Evolutionary conservation across 1,140 invertebrate species (phyloP), one percentile per base, ranked within the genome.

Genomic region (Drosophila biarmipes): DNA sequence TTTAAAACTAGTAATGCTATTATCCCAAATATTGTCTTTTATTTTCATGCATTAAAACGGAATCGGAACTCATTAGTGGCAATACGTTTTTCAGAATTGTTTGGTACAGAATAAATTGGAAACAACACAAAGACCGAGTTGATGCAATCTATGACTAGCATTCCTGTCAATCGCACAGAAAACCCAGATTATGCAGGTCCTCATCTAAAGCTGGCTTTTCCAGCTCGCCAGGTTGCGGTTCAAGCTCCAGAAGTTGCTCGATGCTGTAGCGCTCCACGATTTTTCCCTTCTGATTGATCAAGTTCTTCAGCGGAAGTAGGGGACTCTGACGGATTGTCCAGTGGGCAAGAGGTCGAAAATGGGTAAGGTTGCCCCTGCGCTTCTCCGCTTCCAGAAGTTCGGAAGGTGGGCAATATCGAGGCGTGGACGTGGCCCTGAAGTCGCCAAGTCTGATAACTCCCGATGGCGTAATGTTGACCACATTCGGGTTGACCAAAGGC

Each of bases 181-280:
- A 73, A 4, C 58, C 55, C 4, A 85, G 43, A n/a, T 54, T 52
- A 1, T 4, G 0, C 0, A 62, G 7, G 4, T 7, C 12, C 19
- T 52, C 17, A 3, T 35, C 6, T 2, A 80, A 14, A 8, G 12
- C 7, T 0, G 68, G 81, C n/a, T 53, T 59, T n/a, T 66, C 21
- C 1, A 85, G 54, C 0, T 73, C 35, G 0, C 35, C 17, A 2
- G 81, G 73, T 8, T 86, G 58, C 0, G 81, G 81, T 53, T 85
- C 81, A 17, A 61, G 12, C 0, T 66, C 7, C 1, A 85, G 63
- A 51, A 85, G 53, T 27, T 80, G 58, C 0, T 86, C 67, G 1
- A 85, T 69, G 19, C 24, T 52, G 31, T 85, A 85, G 29, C 81
- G 81, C 5, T 38, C 11, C 0, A 78, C 15, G 4, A 52, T 3